A percentile compares a stretch with the other conserved stretches of the same genome.
Evolutionary conservation across 1,140 invertebrate species (phyloP).

Genomic region (Aradophagus sp.): DNA sequence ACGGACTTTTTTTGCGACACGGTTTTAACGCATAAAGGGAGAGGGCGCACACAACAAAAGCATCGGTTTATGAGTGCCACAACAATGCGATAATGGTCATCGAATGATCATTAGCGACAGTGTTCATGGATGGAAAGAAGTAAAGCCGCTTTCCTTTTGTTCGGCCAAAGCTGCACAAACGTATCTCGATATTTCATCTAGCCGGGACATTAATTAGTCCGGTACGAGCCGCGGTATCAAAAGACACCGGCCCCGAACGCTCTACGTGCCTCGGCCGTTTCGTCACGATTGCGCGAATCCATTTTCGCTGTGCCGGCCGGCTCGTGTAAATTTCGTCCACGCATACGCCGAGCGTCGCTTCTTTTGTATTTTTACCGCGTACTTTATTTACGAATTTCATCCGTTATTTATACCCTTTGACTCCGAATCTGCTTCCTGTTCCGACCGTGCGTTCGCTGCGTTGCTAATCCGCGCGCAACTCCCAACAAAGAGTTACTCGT

Average conservation of each 20-base stretch:
- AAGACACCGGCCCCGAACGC: conserved; percentile 28
- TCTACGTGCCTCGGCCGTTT: conserved; percentile 25
- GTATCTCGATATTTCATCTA: conserved; percentile 62
- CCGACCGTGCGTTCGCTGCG: conserved; percentile 19
- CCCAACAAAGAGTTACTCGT: too few relatives aligned
- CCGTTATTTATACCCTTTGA: conserved; percentile 42
- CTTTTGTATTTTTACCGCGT: conserved; percentile 24
- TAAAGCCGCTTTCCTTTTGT: conserved; percentile 50
- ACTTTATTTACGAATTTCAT: conserved; percentile 42
- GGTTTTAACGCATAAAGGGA: too few relatives aligned
- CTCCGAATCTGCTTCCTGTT: conserved; percentile 22
- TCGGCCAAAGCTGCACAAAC: conserved; percentile 31
- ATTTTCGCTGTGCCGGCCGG: conserved; percentile 13
- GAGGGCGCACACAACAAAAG: not conserved
- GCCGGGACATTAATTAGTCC: conserved; percentile 60
- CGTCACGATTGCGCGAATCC: conserved; percentile 32
- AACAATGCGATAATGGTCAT: conserved; percentile 57
- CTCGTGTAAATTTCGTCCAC: conserved; percentile 40
- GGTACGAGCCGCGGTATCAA: conserved; percentile 44
- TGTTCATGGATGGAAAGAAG: conserved; percentile 12
- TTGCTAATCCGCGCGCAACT: conserved; percentile 29
- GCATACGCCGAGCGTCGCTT: conserved; percentile 10
- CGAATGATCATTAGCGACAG: conserved; percentile 55
- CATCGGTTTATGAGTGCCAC: conserved; percentile 13
- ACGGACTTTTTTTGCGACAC: too few relatives aligned